A percentile compares a stretch with the other conserved stretches of the same genome.
Evolutionary conservation across 2,797 vertebrate genomes (phyloP).

Genomic region (Alexandromys oeconomus): DNA sequence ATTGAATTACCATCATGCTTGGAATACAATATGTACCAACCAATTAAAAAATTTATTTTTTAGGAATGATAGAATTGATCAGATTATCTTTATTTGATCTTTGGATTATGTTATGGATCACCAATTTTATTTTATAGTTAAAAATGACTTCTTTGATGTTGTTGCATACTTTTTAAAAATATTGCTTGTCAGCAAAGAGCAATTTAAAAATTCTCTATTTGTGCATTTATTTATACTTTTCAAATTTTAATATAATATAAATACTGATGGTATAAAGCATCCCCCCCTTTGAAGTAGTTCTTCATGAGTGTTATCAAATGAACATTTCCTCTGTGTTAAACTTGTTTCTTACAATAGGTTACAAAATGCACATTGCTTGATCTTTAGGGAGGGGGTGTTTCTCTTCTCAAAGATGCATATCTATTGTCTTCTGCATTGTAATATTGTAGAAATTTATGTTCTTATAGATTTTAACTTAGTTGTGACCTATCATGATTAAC

Average conservation of each 20-base stretch:
- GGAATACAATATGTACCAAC: not conserved
- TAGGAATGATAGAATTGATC: not conserved
- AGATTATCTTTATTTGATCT: not conserved
- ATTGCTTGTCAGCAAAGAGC: not conserved
- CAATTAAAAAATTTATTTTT: not conserved
- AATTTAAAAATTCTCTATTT: not conserved
- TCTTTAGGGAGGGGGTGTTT: accelerated
- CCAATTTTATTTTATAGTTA: not conserved
- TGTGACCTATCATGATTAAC: not conserved
- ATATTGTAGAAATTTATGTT: not conserved
- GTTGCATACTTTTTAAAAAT: not conserved
- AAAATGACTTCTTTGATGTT: not conserved
- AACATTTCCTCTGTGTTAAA: not conserved
- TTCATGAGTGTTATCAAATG: not conserved
- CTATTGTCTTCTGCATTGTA: not conserved
- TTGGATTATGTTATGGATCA: not conserved
- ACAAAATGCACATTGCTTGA: too few species aligned
- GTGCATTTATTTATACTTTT: not conserved
- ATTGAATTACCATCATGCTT: not conserved
- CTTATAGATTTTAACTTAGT: not conserved
- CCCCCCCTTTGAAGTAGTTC: not conserved
- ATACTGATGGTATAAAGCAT: not conserved
- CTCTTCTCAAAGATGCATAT: not conserved
- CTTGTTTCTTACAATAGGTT: not conserved
- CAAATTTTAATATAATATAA: not conserved